phyloP scores from a whole-genome alignment of 2,888 invertebrate species.

The Synergus japonicus region DNA sequence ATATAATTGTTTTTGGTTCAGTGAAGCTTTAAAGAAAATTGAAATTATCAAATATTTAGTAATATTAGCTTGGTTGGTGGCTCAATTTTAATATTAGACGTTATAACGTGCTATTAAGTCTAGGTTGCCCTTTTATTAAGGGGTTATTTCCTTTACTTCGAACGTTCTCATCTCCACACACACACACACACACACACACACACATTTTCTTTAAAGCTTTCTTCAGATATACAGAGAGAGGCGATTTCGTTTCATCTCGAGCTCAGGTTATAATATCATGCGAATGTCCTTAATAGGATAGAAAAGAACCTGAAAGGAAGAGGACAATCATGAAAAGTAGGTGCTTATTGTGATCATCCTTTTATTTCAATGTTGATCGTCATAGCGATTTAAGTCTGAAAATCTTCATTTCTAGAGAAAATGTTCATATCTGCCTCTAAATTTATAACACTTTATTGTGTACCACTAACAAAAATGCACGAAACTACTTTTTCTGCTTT shows the following conservation, averaged over 20 bases:
- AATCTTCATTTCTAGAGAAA: background rate
- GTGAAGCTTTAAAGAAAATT: conserved; percentile 19
- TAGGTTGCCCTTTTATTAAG: conserved; percentile 24
- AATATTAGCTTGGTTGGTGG: background rate
- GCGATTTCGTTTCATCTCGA: conserved; percentile 37
- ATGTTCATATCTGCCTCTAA: background rate
- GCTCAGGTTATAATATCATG: conserved; percentile 38
- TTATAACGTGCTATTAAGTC: conserved; percentile 20
- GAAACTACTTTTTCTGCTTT: too few relatives aligned
- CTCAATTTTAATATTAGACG: conserved; percentile 21
- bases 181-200: background rate
- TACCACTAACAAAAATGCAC: background rate
- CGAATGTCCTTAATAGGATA: conserved; percentile 28
- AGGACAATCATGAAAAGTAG: conserved; percentile 35
- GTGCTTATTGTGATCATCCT: conserved; percentile 30
- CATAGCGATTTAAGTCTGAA: background rate
- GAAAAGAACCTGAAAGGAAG: conserved; percentile 21
- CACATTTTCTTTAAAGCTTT: conserved; percentile 26
- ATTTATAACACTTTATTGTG: background rate
- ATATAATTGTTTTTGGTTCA: background rate
- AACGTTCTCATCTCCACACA: conserved; percentile 5
- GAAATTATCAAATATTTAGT: conserved; percentile 17
- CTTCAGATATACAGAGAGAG: conserved; percentile 24
- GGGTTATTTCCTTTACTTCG: conserved; percentile 3
- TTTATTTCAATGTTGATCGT: conserved; percentile 19